Conservation (phyloP, 2,113 vertebrate species). For the Heloderma charlesbogerti region DNA sequence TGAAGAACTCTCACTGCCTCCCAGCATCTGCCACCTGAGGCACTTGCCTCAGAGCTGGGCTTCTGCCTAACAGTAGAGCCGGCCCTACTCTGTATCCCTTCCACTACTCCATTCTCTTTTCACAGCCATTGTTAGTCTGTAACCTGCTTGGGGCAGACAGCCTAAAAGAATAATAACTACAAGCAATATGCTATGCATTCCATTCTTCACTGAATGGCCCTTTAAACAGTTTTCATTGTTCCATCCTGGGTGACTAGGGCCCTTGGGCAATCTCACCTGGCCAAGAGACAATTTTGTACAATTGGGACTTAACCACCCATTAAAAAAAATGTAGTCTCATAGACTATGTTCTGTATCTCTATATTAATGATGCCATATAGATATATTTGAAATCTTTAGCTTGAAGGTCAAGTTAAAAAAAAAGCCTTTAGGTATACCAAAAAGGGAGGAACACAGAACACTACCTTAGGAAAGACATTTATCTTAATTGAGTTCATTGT, state of each 20-base stretch:
- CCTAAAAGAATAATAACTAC: not conserved
- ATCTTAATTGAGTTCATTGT: constrained; percentile 6
- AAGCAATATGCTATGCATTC: not conserved
- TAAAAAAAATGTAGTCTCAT: not conserved
- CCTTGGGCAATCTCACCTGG: not conserved
- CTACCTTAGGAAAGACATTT: not conserved
- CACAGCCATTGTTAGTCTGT: not conserved
- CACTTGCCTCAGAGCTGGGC: no score
- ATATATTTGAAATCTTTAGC: not conserved
- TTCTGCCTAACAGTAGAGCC: not conserved
- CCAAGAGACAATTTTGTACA: not conserved
- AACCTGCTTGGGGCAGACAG: not conserved
- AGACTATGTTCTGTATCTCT: not conserved
- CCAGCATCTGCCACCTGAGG: not conserved
- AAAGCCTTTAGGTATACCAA: not conserved
- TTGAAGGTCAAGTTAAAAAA: not conserved
- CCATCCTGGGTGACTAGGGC: not conserved
- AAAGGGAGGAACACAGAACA: not conserved
- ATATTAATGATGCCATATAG: not conserved
- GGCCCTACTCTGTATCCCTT: not conserved
- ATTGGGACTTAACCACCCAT: not conserved
- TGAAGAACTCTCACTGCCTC: no score
- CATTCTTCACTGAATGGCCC: not conserved
- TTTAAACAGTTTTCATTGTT: not conserved
- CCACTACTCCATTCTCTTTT: not conserved